Conservation (phyloP, 2,888 invertebrate genomes). For the Atrina japonica region DNA sequence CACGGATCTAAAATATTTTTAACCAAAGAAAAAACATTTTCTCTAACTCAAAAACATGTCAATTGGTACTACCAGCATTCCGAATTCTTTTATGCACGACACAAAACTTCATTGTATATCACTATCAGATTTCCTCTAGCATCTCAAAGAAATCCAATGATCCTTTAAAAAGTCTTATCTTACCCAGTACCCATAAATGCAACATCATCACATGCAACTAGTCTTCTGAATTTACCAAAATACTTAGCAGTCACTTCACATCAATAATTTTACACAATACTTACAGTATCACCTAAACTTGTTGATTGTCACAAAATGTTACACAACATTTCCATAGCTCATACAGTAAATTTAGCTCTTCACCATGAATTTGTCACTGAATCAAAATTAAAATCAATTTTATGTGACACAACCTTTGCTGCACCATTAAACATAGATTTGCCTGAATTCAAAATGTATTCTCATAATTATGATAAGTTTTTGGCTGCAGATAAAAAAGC, state of each 20-base stretch:
- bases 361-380: constrained; percentile 9
- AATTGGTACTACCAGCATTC: constrained; percentile 1
- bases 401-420: neutral
- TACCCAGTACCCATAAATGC: too few relatives aligned
- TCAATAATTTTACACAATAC: constrained; percentile 1
- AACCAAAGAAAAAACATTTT: neutral
- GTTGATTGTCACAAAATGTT: too few relatives aligned
- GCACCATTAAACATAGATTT: neutral
- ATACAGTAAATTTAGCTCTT: neutral
- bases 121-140: constrained; percentile 9
- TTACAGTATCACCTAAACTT: constrained; percentile 8
- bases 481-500: too few relatives aligned
- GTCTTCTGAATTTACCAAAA: neutral
- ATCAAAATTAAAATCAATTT: neutral
- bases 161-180: constrained; percentile 3
- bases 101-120: constrained; percentile 5
- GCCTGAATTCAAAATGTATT: constrained; percentile 5
- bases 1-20: neutral
- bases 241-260: constrained; percentile 13
- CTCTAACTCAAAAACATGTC: neutral
- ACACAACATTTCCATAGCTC: too few relatives aligned
- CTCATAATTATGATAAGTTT: too few relatives aligned
- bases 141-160: constrained; percentile 3
- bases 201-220: neutral
- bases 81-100: constrained; percentile 5